These are phyloP conservation scores for Tragelaphus scriptus DNA, from an alignment of 2,113 vertebrate genomes.

Conservation along the genomic window DNA sequence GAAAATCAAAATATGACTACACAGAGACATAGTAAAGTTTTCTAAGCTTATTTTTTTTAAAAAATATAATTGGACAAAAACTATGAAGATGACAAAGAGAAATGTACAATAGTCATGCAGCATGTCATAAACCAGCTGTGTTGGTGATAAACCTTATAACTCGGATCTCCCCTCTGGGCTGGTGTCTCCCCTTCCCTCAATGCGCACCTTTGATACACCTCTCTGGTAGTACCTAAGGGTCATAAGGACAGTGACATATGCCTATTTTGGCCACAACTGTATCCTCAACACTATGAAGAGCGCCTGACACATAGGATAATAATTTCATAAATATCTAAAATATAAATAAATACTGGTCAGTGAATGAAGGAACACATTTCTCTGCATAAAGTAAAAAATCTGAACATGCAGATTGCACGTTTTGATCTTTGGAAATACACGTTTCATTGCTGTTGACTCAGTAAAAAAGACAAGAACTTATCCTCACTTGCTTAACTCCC, in stretches of 20 bases:
- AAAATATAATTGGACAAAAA: background rate
- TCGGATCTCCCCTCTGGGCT: background rate
- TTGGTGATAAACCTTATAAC: background rate
- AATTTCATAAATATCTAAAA: background rate
- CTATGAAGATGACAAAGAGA: background rate
- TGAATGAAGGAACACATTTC: background rate
- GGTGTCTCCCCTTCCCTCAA: rapidly evolving
- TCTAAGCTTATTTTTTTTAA: background rate
- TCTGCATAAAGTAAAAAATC: background rate
- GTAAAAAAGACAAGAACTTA: background rate
- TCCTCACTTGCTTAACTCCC: background rate
- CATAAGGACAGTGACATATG: rapidly evolving
- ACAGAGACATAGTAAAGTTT: background rate
- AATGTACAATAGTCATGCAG: no score
- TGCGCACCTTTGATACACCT: rapidly evolving
- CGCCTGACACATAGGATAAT: background rate
- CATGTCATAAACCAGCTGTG: background rate
- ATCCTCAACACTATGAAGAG: background rate
- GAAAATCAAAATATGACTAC: background rate
- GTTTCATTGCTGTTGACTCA: background rate
- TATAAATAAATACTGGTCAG: background rate
- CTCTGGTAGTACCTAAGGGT: no score
- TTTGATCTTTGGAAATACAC: background rate
- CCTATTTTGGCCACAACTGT: background rate
- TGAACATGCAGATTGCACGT: background rate